Evolutionary conservation across 2,113 vertebrate species (phyloP).

Genomic region (Charina bottae): DNA sequence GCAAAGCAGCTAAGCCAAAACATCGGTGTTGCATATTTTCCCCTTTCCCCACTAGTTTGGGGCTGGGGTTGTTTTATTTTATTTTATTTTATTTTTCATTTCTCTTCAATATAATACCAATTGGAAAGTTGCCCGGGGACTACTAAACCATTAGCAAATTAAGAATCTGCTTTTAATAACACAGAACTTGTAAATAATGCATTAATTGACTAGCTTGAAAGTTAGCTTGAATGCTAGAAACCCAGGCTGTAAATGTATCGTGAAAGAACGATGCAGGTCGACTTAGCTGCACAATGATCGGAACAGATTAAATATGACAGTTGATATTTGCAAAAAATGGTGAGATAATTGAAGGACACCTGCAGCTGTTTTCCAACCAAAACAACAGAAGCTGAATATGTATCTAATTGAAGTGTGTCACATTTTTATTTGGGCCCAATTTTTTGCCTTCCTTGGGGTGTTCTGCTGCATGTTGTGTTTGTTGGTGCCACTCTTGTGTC

Average conservation of each 20-base stretch:
- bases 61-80: constrained; percentile 56
- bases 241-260: constrained; percentile 80
- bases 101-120: constrained; percentile 83
- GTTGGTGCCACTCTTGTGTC: constrained; percentile 53
- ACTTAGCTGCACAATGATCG: constrained; percentile 76
- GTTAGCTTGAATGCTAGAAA: constrained; percentile 85
- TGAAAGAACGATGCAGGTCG: constrained; percentile 77
- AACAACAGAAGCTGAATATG: constrained; percentile 85
- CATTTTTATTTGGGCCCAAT: constrained; percentile 68
- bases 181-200: constrained; percentile 97
- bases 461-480: constrained; percentile 33
- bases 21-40: constrained; percentile 65
- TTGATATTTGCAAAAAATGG: constrained; percentile 84
- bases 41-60: constrained; percentile 71
- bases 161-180: constrained; percentile 98
- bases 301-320: constrained; percentile 85
- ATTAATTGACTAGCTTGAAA: constrained; percentile 93
- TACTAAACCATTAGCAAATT: constrained; percentile 98
- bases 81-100: constrained; percentile 76
- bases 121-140: constrained; percentile 90
- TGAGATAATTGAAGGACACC: constrained; percentile 86
- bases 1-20: constrained; percentile 63
- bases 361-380: constrained; percentile 84
- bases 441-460: constrained; percentile 63
- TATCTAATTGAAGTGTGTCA: constrained; percentile 71